phyloP scores from a whole-genome alignment of 2,113 vertebrate species.

The Phoxinus phoxinus region DNA sequence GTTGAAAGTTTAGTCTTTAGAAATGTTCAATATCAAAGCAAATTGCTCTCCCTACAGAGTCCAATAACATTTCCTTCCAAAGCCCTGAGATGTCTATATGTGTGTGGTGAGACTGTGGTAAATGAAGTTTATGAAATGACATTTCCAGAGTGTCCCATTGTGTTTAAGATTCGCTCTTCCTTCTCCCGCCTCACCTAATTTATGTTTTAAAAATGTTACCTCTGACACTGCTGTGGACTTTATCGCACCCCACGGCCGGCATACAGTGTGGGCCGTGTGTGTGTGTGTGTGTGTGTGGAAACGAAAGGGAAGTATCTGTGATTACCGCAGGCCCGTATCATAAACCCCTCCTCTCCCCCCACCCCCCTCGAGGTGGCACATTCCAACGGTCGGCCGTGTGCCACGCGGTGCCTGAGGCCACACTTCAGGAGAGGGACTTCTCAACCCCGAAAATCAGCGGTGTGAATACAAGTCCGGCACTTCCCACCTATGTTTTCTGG shows the following conservation, averaged over 20 bases:
- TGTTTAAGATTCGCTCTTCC: slow-evolving; percentile 61
- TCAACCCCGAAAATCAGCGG: slow-evolving; percentile 32
- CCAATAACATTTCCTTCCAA: slow-evolving; percentile 78
- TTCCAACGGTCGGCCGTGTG: slow-evolving; percentile 40
- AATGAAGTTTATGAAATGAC: slow-evolving; percentile 44
- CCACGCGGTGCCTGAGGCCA: not conserved
- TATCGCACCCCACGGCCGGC: slow-evolving; percentile 73
- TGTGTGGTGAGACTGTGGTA: not conserved
- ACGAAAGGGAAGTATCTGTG: slow-evolving; percentile 69
- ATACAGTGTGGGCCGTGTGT: slow-evolving; percentile 67
- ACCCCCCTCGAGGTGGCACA: slow-evolving; percentile 30
- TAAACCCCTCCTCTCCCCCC: slow-evolving; percentile 8
- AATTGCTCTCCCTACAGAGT: slow-evolving; percentile 47
- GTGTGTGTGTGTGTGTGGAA: slow-evolving; percentile 62
- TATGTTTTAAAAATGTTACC: slow-evolving; percentile 79
- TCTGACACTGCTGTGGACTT: slow-evolving; percentile 73
- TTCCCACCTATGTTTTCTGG: slow-evolving; percentile 48
- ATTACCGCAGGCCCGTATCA: slow-evolving; percentile 63
- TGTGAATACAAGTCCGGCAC: slow-evolving; percentile 42
- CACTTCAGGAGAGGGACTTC: slow-evolving; percentile 41
- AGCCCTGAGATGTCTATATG: not conserved
- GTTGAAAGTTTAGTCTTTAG: no score
- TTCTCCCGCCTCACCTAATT: slow-evolving; percentile 63
- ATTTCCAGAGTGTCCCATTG: slow-evolving; percentile 71
- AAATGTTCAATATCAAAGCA: no score